Evolutionary conservation across 2,888 invertebrate genomes (phyloP).

Genomic region (Nephrotoma appendiculata): DNA sequence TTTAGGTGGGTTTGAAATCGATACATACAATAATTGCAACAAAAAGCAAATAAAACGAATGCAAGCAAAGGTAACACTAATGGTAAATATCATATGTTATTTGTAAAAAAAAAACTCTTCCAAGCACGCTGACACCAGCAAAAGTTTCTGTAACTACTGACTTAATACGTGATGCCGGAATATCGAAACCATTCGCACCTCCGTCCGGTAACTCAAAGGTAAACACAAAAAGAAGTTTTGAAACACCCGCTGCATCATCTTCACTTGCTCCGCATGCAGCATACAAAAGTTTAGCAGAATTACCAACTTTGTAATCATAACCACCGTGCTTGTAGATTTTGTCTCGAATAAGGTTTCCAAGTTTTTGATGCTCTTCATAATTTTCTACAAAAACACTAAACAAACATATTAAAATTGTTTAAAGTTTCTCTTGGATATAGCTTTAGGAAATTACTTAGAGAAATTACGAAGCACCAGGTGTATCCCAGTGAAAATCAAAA

Average conservation of each 20-base stretch:
- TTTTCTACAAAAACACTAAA: not conserved
- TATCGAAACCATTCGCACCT: slow-evolving; percentile 37
- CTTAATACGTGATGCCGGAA: slow-evolving; percentile 39
- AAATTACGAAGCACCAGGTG: slow-evolving; percentile 23
- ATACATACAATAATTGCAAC: no score
- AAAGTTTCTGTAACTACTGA: slow-evolving; percentile 44
- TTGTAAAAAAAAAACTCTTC: slow-evolving; percentile 11
- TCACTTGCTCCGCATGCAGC: slow-evolving; percentile 45
- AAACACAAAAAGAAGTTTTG: slow-evolving; percentile 41
- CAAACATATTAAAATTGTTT: not conserved
- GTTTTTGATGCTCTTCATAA: not conserved
- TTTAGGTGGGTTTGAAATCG: no score
- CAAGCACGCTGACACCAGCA: slow-evolving; percentile 27
- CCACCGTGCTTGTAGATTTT: not conserved
- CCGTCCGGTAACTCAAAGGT: slow-evolving; percentile 48
- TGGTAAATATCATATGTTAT: not conserved
- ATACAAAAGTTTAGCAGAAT: slow-evolving; percentile 34
- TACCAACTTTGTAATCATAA: slow-evolving; percentile 28
- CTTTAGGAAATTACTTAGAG: slow-evolving; percentile 40
- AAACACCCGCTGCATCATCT: slow-evolving; percentile 44
- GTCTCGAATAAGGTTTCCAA: not conserved
- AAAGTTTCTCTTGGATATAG: slow-evolving; percentile 24
- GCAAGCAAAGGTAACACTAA: no score
- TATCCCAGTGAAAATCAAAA: slow-evolving; percentile 51
- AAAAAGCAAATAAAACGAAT: no score